phyloP scores from a whole-genome alignment of 2,797 vertebrate species.

The Phylloscopus collybita region DNA sequence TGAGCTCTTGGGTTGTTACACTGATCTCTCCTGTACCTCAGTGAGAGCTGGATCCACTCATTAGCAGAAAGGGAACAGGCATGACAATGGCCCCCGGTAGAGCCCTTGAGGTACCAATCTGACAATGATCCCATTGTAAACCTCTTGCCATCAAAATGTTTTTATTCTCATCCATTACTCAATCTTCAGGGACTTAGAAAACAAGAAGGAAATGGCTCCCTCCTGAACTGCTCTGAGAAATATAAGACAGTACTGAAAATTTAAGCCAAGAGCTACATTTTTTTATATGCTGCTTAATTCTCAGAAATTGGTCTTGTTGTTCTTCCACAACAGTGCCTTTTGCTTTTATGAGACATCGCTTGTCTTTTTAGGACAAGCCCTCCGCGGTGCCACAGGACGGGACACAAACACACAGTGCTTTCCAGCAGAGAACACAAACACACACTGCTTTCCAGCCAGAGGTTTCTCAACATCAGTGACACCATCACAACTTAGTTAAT shows the following conservation, averaged over 20 bases:
- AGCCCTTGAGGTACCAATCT: constrained; percentile 5
- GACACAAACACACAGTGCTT: background rate
- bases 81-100: constrained; percentile 22
- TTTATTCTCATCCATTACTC: constrained; percentile 28
- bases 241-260: background rate
- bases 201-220: constrained; percentile 13
- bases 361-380: background rate
- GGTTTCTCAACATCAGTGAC: background rate
- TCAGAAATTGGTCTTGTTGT: background rate
- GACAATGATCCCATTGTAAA: constrained; percentile 43
- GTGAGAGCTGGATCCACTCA: constrained; percentile 29
- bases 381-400: background rate
- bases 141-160: constrained; percentile 9
- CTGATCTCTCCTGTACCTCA: constrained; percentile 28
- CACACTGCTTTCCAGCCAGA: background rate
- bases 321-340: background rate
- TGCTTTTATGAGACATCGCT: background rate
- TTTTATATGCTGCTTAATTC: background rate
- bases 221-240: background rate
- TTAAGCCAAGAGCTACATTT: background rate
- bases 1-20: constrained; percentile 24
- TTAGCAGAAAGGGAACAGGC: constrained; percentile 39
- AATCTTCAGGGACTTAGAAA: constrained; percentile 8
- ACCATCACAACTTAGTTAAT: background rate
- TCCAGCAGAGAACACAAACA: background rate